A percentile compares a stretch with the other conserved stretches of the same genome.
These are phyloP conservation scores for Leucoraja ocellata DNA, from an alignment of 2,797 vertebrate genomes.

Conservation along the genomic window DNA sequence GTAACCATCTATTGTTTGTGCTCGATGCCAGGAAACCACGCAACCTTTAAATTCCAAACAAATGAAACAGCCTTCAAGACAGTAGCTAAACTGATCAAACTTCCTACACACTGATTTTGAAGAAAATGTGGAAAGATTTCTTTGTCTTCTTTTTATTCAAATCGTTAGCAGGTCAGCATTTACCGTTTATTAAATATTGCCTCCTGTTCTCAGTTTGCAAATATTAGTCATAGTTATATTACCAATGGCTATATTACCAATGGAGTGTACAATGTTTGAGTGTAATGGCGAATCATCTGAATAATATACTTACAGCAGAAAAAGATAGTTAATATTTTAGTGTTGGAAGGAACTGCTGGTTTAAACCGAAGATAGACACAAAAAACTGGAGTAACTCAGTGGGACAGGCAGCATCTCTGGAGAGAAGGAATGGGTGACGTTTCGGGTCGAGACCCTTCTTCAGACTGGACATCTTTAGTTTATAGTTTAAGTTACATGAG, in stretches of 20 bases:
- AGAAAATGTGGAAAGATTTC: conserved; percentile 15
- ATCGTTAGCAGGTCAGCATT: conserved; percentile 22
- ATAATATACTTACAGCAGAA: background rate
- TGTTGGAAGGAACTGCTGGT: no score
- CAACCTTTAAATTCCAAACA: background rate
- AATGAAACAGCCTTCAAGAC: background rate
- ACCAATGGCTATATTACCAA: background rate
- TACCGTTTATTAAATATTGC: background rate
- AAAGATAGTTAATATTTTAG: background rate
- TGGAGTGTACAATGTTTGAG: background rate
- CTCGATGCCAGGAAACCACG: background rate
- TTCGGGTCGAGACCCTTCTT: no score
- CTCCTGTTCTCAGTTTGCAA: background rate
- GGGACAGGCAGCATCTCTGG: no score
- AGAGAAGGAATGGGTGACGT: no score
- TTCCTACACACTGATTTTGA: background rate
- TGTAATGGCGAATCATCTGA: background rate
- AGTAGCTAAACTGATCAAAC: background rate
- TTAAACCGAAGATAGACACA: no score
- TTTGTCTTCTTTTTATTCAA: conserved; percentile 7
- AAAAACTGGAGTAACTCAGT: no score
- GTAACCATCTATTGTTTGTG: background rate
- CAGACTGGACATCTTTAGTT: no score
- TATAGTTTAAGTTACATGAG: no score
- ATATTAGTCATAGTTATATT: background rate